Conservation (phyloP, 2,113 vertebrate genomes). For the Ciconia maguari region DNA sequence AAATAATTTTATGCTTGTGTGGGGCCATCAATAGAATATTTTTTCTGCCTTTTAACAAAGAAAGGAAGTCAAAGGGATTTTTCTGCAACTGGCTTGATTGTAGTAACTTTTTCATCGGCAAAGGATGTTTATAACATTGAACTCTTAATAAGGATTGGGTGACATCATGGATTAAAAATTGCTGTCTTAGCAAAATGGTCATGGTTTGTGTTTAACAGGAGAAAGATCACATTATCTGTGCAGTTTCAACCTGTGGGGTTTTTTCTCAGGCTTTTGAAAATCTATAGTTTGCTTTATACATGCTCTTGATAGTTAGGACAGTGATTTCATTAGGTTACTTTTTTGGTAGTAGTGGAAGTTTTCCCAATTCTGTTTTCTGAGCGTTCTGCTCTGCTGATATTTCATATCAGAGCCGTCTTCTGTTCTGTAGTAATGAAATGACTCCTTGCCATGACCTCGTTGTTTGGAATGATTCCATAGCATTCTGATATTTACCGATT, state of each 20-base stretch:
- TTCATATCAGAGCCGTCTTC: not conserved
- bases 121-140: not conserved
- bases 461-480: not conserved
- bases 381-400: not conserved
- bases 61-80: not conserved
- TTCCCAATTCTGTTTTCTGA: not conserved
- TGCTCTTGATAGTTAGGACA: rapidly evolving
- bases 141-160: not conserved
- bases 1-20: not conserved
- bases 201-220: not conserved
- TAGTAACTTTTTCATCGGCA: not conserved
- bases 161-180: not conserved
- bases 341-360: not conserved
- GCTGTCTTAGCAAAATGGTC: not conserved
- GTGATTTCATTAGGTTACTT: not conserved
- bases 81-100: not conserved
- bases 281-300: not conserved
- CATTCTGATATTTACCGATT: not conserved
- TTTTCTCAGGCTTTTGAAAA: not conserved
- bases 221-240: not conserved
- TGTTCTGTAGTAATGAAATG: not conserved
- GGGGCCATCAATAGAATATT: not conserved
- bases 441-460: not conserved
- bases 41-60: not conserved
- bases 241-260: not conserved